A percentile compares a stretch with the other conserved stretches of the same genome.
Evolutionary conservation across 2,797 vertebrate species (phyloP).

Genomic region (Myoxocephalus aenaeus): DNA sequence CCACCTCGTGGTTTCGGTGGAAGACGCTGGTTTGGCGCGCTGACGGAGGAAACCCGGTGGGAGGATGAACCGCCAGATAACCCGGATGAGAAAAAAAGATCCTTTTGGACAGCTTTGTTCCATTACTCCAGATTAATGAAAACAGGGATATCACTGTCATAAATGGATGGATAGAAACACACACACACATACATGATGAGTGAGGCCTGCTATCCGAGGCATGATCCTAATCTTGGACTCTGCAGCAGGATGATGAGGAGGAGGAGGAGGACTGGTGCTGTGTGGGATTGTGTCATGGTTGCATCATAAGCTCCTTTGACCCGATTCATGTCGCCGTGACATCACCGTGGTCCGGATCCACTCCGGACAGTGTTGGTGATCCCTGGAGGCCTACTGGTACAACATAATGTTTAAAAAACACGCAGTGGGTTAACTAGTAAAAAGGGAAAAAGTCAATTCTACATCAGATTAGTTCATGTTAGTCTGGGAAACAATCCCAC

Average conservation of each 20-base stretch:
- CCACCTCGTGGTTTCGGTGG: not conserved
- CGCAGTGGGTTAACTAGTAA: not conserved
- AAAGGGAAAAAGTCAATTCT: not conserved
- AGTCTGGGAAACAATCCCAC: too few relatives aligned
- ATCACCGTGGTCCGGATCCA: not conserved
- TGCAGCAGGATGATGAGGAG: not conserved
- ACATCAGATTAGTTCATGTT: too few relatives aligned
- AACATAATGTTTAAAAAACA: too few relatives aligned
- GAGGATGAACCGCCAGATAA: not conserved
- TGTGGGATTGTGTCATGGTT: constrained; percentile 16
- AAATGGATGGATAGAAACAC: not conserved
- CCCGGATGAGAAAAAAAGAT: not conserved
- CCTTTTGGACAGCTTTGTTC: constrained; percentile 62
- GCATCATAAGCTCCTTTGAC: constrained; percentile 26
- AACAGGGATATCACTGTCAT: constrained; percentile 12
- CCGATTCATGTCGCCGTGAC: not conserved
- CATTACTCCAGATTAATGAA: constrained; percentile 6
- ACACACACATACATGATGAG: not conserved
- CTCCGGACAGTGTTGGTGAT: not conserved
- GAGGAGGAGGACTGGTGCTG: not conserved
- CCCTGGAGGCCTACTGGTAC: not conserved
- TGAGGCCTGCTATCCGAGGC: not conserved
- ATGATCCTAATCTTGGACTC: not conserved
- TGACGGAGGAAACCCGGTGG: not conserved
- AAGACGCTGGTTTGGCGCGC: not conserved